These are phyloP conservation scores for Gobionotothen gibberifrons DNA, from an alignment of 2,797 vertebrate genomes.

Conservation along the genomic window DNA sequence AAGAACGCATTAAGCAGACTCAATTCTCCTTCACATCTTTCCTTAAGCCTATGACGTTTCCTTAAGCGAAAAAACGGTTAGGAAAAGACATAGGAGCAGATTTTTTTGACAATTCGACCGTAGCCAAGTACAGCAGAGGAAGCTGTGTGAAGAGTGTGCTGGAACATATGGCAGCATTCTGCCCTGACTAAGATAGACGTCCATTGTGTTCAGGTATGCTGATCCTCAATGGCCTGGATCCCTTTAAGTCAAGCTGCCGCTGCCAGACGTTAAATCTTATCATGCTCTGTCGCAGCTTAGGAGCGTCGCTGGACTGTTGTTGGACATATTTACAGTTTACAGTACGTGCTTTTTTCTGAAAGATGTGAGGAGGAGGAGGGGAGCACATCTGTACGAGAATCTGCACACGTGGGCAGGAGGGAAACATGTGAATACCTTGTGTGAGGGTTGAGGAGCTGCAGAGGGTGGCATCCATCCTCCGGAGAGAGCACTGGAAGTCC, in stretches of 20 bases:
- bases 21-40: too few species aligned
- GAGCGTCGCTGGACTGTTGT: slow-evolving; percentile 35
- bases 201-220: slow-evolving; percentile 67
- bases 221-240: slow-evolving; percentile 62
- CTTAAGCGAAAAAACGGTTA: too few species aligned
- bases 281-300: slow-evolving; percentile 44
- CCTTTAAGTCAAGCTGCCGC: slow-evolving; percentile 57
- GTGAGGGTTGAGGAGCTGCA: slow-evolving; percentile 40
- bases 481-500: slow-evolving; percentile 17
- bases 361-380: slow-evolving; percentile 22
- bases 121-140: not conserved
- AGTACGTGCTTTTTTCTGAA: slow-evolving; percentile 42
- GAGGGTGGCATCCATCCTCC: slow-evolving; percentile 52
- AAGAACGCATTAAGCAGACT: too few species aligned
- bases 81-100: too few species aligned
- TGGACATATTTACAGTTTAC: slow-evolving; percentile 65
- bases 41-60: too few species aligned
- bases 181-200: slow-evolving; percentile 63
- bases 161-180: slow-evolving; percentile 67
- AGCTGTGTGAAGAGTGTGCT: slow-evolving; percentile 34
- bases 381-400: slow-evolving; percentile 56
- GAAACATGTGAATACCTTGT: slow-evolving; percentile 63
- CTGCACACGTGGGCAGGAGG: slow-evolving; percentile 46
- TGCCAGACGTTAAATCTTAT: slow-evolving; percentile 64
- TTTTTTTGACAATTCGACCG: too few species aligned